phyloP scores from a whole-genome alignment of 2,797 vertebrate species.

The Epinephelus awoara region DNA sequence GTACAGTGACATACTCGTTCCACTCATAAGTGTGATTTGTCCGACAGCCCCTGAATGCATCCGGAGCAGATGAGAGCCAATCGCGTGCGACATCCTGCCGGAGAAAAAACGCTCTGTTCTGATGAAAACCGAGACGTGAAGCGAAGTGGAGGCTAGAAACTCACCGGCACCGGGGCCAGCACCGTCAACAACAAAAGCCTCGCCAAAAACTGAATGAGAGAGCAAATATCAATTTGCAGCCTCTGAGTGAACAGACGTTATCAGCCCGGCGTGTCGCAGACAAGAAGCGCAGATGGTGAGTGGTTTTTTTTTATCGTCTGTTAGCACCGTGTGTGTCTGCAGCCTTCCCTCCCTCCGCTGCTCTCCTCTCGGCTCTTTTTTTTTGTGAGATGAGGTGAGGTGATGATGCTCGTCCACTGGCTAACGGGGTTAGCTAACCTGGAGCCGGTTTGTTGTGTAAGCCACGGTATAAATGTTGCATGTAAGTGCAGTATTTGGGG shows the following conservation, averaged over 20 bases:
- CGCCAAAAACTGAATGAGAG: conserved; percentile 49
- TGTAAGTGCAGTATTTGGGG: not conserved
- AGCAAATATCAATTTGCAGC: conserved; percentile 27
- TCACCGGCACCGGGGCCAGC: conserved; percentile 55
- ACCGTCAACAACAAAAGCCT: conserved; percentile 37
- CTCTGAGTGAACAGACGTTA: conserved; percentile 49
- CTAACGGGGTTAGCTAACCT: conserved; percentile 14
- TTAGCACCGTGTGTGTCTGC: conserved; percentile 52
- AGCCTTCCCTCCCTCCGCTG: conserved; percentile 61
- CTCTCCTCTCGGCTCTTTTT: conserved; percentile 46
- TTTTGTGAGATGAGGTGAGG: conserved; percentile 63
- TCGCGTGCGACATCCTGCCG: conserved; percentile 78
- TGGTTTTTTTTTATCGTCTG: conserved; percentile 39
- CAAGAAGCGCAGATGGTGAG: conserved; percentile 87
- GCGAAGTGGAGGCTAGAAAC: conserved; percentile 45
- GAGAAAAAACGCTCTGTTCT: conserved; percentile 46
- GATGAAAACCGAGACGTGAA: conserved; percentile 75
- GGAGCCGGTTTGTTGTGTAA: not conserved
- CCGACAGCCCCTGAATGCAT: conserved; percentile 53
- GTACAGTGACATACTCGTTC: not conserved
- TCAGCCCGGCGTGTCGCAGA: conserved; percentile 59
- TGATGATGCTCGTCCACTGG: conserved; percentile 63
- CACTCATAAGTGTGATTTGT: not conserved
- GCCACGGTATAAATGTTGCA: not conserved
- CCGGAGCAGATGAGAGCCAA: conserved; percentile 74